These are phyloP conservation scores for Oreamnos americanus DNA, from an alignment of 2,113 vertebrate genomes.

Conservation along the genomic window DNA sequence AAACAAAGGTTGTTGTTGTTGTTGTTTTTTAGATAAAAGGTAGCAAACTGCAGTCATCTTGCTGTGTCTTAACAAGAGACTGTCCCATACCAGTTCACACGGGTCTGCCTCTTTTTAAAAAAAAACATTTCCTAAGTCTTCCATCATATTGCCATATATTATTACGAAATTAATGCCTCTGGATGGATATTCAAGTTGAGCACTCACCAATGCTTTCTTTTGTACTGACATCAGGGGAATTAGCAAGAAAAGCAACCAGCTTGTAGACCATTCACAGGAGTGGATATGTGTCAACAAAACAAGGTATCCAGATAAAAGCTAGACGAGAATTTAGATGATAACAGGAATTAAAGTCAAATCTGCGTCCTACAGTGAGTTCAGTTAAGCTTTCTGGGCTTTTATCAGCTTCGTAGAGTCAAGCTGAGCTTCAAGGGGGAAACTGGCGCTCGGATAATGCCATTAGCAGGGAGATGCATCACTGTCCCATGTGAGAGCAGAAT, in stretches of 20 bases:
- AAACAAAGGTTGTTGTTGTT: not conserved
- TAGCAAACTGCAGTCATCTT: too few relatives aligned
- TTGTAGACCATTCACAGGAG: not conserved
- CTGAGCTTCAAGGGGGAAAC: too few relatives aligned
- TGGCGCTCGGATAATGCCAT: accelerated
- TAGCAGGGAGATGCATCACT: not conserved
- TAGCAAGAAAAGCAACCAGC: not conserved
- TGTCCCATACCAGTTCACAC: not conserved
- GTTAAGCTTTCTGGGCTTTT: not conserved
- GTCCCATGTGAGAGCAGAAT: not conserved
- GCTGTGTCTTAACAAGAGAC: not conserved
- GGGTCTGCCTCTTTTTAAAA: not conserved
- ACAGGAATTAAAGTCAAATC: not conserved
- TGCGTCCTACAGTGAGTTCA: not conserved
- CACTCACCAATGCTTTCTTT: not conserved
- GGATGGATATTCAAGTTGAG: not conserved
- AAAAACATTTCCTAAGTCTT: not conserved
- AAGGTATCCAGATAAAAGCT: not conserved
- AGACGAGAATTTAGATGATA: not conserved
- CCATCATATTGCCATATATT: not conserved
- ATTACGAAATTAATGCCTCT: not conserved
- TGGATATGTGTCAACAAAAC: not conserved
- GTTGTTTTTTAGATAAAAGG: not conserved
- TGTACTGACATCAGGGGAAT: not conserved
- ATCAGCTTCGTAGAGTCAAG: not conserved